Evolutionary conservation across 35 echinoderm and acorn worm species (phyloP).

Genomic region (Chiridota heheva): DNA sequence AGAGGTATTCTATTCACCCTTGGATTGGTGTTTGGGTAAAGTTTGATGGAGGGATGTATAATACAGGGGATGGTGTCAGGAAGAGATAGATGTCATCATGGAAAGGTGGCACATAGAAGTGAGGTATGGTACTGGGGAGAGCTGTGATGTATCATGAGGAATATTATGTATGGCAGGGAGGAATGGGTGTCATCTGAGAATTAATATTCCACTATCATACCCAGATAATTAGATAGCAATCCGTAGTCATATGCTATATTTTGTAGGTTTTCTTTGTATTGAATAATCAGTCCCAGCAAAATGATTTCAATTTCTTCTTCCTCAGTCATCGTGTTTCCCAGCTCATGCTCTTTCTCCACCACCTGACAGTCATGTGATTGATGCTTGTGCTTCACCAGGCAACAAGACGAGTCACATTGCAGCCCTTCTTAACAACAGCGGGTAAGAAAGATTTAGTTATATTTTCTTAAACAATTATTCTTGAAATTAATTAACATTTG

Average conservation of each 20-base stretch:
- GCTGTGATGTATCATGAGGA: too few species aligned
- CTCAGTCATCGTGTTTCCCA: slow-evolving; percentile 91
- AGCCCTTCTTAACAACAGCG: slow-evolving; percentile 78
- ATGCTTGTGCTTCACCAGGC: slow-evolving; percentile 94
- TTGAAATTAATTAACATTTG: not conserved
- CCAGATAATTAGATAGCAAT: not conserved
- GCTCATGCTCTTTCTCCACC: slow-evolving; percentile 60
- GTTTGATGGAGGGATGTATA: too few species aligned
- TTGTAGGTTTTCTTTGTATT: too few species aligned
- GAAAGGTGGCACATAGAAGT: too few species aligned
- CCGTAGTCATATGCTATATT: too few species aligned
- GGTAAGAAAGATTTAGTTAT: slow-evolving; percentile 46
- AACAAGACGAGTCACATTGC: slow-evolving; percentile 95
- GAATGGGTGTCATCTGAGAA: not conserved
- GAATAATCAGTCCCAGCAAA: too few species aligned
- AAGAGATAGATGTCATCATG: too few species aligned
- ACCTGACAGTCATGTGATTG: slow-evolving; percentile 84
- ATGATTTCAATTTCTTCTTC: not conserved
- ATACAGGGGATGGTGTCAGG: too few species aligned
- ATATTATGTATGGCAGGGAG: not conserved
- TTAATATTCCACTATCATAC: not conserved
- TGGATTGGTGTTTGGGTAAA: too few species aligned
- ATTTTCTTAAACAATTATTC: not conserved
- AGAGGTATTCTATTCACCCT: too few species aligned
- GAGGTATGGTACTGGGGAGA: too few species aligned